Percentiles rank a stretch among this genome's conserved stretches.
phyloP scores from a whole-genome alignment of 1,140 invertebrate species.

The Branchinecta lynchi region DNA sequence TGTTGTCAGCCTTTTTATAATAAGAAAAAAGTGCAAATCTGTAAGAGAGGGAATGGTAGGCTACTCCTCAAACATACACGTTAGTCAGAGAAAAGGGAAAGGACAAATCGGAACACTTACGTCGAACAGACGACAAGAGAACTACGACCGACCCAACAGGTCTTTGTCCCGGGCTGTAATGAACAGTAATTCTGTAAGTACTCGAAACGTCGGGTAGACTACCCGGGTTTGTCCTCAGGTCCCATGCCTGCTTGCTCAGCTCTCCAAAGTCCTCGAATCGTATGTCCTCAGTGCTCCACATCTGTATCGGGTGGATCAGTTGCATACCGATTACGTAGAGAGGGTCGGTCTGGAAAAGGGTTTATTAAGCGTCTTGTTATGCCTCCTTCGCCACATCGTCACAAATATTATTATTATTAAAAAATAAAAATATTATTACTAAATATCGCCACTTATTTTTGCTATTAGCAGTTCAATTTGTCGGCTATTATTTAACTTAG shows the following conservation, averaged over 20 bases:
- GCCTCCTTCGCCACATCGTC: too few species aligned
- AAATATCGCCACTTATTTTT: too few species aligned
- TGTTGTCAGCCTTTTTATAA: too few species aligned
- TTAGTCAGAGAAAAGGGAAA: too few species aligned
- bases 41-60: too few species aligned
- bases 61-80: too few species aligned
- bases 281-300: slow-evolving; percentile 65
- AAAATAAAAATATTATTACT: too few species aligned
- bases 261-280: slow-evolving; percentile 46
- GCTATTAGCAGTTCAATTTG: too few species aligned
- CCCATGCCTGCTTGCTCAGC: slow-evolving; percentile 42
- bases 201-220: slow-evolving; percentile 72
- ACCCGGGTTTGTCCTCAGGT: slow-evolving; percentile 57
- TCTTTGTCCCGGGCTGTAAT: slow-evolving; percentile 60
- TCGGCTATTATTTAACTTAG: too few species aligned
- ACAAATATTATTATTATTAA: too few species aligned
- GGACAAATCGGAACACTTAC: slow-evolving; percentile 16
- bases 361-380: too few species aligned
- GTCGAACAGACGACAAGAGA: slow-evolving; percentile 52
- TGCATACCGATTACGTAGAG: slow-evolving; percentile 30
- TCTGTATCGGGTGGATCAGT: slow-evolving; percentile 63
- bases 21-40: too few species aligned
- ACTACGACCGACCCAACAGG: slow-evolving; percentile 65
- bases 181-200: slow-evolving; percentile 60
- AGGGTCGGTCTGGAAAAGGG: slow-evolving; percentile 24